Conservation (phyloP, 1,140 invertebrate species). For the Drosophila funebris region DNA sequence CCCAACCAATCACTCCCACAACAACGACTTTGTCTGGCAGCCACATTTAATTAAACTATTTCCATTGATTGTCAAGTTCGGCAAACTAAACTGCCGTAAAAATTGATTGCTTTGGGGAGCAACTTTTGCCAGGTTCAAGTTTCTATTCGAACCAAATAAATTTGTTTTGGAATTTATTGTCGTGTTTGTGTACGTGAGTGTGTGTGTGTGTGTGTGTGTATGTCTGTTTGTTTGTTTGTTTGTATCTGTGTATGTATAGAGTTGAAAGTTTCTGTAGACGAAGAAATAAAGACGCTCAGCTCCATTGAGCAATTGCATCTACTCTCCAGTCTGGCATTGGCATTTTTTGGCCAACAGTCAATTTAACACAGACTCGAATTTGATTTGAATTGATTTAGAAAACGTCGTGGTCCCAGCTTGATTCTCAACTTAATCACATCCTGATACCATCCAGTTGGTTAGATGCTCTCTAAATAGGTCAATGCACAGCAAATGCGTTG, state of each 20-base stretch:
- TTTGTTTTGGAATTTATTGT: conserved; percentile 51
- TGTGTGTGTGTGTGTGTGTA: background rate
- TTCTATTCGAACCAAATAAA: conserved; percentile 31
- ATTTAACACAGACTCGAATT: conserved; percentile 29
- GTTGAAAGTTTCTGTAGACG: conserved; percentile 42
- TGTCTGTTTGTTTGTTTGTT: background rate
- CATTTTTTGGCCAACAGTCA: conserved; percentile 9
- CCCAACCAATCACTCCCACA: background rate
- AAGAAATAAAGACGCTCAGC: conserved; percentile 38
- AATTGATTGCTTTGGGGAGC: conserved; percentile 51
- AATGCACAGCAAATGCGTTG: conserved; percentile 37
- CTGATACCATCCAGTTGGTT: background rate
- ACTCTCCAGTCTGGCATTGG: background rate
- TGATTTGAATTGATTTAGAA: conserved; percentile 39
- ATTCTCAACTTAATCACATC: background rate
- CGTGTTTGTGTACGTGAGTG: background rate
- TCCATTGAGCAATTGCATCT: conserved; percentile 37
- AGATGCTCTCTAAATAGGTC: conserved; percentile 43
- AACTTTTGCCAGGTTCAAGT: conserved; percentile 37
- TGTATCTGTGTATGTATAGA: background rate
- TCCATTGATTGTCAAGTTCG: conserved; percentile 56
- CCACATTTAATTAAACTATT: conserved; percentile 59
- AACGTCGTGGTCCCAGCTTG: background rate
- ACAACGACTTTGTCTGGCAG: background rate
- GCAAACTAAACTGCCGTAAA: conserved; percentile 55